Conservation (phyloP, 1,140 invertebrate genomes). For the Sarcophaga peregrina region DNA sequence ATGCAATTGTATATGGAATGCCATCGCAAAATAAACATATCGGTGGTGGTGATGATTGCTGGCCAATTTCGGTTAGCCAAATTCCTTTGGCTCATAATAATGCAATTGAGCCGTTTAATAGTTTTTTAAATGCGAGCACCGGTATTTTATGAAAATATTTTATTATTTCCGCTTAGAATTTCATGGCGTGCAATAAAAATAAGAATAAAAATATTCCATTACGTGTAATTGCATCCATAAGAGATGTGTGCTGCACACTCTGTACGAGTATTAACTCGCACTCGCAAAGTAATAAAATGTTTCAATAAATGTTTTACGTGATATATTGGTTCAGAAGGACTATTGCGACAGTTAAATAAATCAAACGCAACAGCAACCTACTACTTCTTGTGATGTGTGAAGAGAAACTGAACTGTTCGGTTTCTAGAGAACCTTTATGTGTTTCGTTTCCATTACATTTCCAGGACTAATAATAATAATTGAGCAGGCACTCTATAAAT, state of each 20-base stretch:
- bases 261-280: no score
- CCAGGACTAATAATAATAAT: not conserved
- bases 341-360: no score
- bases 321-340: no score
- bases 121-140: not conserved
- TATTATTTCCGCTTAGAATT: conserved; percentile 18
- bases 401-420: not conserved
- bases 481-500: no score
- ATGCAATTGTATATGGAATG: not conserved
- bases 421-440: not conserved
- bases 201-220: not conserved
- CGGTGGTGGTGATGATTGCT: not conserved
- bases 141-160: not conserved
- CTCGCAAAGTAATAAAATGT: no score
- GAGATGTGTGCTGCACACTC: no score
- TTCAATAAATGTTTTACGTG: no score
- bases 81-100: not conserved
- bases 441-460: conserved; percentile 4
- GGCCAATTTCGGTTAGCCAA: not conserved
- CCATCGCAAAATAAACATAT: not conserved
- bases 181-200: not conserved
- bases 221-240: not conserved
- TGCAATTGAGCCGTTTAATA: not conserved
- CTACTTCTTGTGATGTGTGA: not conserved
- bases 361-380: not conserved